Percentiles rank a stretch among this genome's conserved stretches.
phyloP scores from a whole-genome alignment of 1,140 invertebrate species.

The Cydia strobilella region DNA sequence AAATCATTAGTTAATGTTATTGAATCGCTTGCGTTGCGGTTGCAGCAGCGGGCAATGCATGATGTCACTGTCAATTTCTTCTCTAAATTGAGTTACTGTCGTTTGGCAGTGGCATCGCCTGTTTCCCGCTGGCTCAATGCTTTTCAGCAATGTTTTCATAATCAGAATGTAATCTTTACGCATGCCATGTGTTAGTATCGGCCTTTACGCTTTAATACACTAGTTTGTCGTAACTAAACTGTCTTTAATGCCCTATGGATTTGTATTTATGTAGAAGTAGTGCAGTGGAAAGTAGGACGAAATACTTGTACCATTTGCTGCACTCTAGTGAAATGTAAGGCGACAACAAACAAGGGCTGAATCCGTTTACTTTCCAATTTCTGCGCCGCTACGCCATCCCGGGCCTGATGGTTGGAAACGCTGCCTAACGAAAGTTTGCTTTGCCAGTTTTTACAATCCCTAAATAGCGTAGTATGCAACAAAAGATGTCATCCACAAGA shows the following conservation, averaged over 20 bases:
- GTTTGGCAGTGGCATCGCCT: no score
- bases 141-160: no score
- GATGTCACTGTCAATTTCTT: no score
- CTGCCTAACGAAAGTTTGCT: not conserved
- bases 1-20: no score
- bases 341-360: conserved; percentile 34
- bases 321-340: conserved; percentile 25
- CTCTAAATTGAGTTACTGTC: no score
- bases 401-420: not conserved
- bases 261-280: not conserved
- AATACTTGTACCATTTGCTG: not conserved
- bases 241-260: not conserved
- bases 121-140: no score
- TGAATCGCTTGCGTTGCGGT: no score
- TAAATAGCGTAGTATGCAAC: no score
- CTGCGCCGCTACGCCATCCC: not conserved
- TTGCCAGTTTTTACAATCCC: no score
- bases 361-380: conserved; percentile 45
- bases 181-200: not conserved
- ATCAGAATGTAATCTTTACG: not conserved
- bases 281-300: not conserved
- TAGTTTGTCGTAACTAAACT: not conserved
- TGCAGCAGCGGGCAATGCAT: no score
- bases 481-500: no score
- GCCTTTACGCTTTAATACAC: not conserved